Evolutionary conservation across 2,888 invertebrate species (phyloP).

Genomic region (Xiphydria camelus): DNA sequence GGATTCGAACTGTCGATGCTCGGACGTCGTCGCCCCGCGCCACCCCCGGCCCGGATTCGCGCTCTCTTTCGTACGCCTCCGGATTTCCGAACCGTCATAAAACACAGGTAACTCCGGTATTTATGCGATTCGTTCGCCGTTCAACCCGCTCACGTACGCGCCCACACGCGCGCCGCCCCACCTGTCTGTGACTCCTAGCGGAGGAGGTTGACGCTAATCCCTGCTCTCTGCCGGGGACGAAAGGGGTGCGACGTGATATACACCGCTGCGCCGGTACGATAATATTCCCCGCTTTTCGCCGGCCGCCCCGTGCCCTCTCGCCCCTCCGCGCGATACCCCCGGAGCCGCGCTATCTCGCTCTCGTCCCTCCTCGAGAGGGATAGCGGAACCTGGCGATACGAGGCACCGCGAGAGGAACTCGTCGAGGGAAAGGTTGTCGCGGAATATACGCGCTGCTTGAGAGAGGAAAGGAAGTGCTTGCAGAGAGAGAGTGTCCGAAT

Average conservation of each 20-base stretch:
- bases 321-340: neutral
- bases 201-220: constrained; percentile 55
- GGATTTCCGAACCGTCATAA: constrained; percentile 45
- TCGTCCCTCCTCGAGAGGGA: neutral
- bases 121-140: constrained; percentile 49
- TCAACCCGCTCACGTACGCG: constrained; percentile 23
- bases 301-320: constrained; percentile 16
- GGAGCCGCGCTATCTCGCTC: constrained; percentile 1
- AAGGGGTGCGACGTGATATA: constrained; percentile 51
- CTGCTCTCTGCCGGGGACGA: constrained; percentile 51
- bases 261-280: constrained; percentile 53
- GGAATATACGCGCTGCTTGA: too few species aligned
- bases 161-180: constrained; percentile 10
- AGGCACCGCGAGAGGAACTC: too few species aligned
- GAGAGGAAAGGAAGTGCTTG: too few species aligned
- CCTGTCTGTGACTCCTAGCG: constrained; percentile 26
- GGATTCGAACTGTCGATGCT: constrained; percentile 55
- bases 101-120: constrained; percentile 57
- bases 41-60: constrained; percentile 36
- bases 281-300: constrained; percentile 43
- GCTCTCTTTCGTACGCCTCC: constrained; percentile 13
- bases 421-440: too few species aligned
- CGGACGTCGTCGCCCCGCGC: constrained; percentile 23
- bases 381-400: too few species aligned
- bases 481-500: too few species aligned